Evolutionary conservation across 2,113 vertebrate species (phyloP).

Genomic region (Oxyruncus cristatus): DNA sequence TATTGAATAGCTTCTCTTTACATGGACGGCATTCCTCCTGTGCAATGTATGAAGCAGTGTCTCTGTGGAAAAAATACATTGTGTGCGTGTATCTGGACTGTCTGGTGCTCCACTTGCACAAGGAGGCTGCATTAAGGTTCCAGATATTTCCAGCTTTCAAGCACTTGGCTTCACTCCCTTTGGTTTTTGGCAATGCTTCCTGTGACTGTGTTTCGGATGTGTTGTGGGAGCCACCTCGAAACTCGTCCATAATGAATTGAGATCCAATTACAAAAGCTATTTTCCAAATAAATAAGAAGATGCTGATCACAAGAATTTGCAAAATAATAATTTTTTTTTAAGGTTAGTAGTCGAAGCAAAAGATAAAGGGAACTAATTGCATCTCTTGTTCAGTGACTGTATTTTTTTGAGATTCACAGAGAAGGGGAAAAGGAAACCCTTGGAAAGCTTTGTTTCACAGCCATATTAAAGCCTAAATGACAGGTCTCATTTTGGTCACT

Average conservation of each 20-base stretch:
- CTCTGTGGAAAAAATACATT: accelerated
- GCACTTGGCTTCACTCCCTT: neutral
- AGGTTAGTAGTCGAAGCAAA: neutral
- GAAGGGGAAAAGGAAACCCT: neutral
- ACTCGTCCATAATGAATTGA: neutral
- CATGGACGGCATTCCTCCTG: accelerated
- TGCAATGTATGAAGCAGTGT: neutral
- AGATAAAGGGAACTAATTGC: neutral
- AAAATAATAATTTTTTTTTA: neutral
- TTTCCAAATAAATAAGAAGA: neutral
- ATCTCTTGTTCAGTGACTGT: neutral
- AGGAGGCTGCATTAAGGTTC: neutral
- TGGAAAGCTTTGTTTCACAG: neutral
- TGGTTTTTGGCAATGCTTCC: neutral
- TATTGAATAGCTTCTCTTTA: neutral
- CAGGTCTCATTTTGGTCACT: neutral
- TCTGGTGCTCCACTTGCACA: neutral
- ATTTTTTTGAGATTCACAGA: neutral
- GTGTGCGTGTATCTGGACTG: neutral
- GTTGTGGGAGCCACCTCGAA: neutral
- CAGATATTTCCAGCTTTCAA: neutral
- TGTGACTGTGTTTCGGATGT: neutral
- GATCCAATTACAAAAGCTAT: neutral
- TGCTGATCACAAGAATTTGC: neutral
- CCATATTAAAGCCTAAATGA: neutral